Evolutionary conservation across 2,797 vertebrate species (phyloP), one percentile per base, ranked within the genome.

Genomic region (Bradypodion ventrale): DNA sequence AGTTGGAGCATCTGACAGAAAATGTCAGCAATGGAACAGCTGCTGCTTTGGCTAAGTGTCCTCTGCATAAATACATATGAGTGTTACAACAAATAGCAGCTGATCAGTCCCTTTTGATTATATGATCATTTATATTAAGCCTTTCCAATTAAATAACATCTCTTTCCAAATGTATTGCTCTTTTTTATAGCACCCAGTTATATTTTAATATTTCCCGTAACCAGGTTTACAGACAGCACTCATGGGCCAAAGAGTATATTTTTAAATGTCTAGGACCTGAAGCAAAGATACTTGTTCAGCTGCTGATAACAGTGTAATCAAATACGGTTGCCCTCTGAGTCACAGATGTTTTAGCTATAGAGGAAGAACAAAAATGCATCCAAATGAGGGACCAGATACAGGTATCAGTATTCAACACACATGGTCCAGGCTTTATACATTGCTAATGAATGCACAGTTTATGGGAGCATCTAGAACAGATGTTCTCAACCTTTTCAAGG

Each of bases 1-100:
- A 93, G 95, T 94, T 96, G 97, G 97, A 98, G 97, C 97, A 96
- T 93, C 73, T 92, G 89, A 86, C 92, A 88, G 88, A 96, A 96
- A 94, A 96, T 96, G 95, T 94, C 94, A 95, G 96, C 93, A 94
- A 94, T 93, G 95, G 91, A 95, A 96, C 96, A 96, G 95, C 95
- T 96, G 95, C 95, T 93, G 80, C 92, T 92, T 90, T 89, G 93
- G 93, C 92, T 86, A 83, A 90, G 81, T 93, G 74, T 81, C 80
- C 88, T 12, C 82, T 93, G 90, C 93, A 93, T 89, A 94, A 95
- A 94, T 95, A 95, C 59, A 76, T 74, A 65, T 79, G 94, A 93
- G 93, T 91, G 87, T 83, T 93, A 92, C 88, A 90, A 90, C 90
- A 92, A 94, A 93, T 94, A 93, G 68, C 91, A 87, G 87, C 84